Evolutionary conservation across 2,888 invertebrate genomes (phyloP), one percentile per base, ranked within the genome.

Genomic region (Dicranocentrus wangi): DNA sequence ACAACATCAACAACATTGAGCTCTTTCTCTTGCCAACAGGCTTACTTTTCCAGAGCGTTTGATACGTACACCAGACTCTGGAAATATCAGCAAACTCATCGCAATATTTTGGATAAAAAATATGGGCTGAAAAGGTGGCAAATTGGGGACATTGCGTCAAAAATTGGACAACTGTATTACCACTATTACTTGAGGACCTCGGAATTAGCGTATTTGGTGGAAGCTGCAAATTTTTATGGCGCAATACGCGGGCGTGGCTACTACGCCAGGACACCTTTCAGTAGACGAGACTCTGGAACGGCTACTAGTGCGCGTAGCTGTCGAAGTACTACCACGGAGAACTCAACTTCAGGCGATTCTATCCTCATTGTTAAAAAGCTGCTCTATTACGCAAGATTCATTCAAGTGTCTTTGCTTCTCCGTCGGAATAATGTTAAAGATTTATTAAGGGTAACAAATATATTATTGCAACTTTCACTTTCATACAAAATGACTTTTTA

Each of bases 21-120:
- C 32, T 53, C 71, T 25, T 73, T 82, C 28, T 72, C 82, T 3
- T 82, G 82, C 32, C 98, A 98, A 98, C 97, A 98, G 90, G 94
- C 95, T 15, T 97, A 98, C 89, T 98, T 98, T 89, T 97, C 97
- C 23, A 92, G 97, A 87, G 97, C 98, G 27, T 98, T 98, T 90
- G 98, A 98, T 90, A 95, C 98, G 79, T 98, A 97, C 90, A 97
- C 98, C 39, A 96, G 96, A 90, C 91, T 98, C 79, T 98, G 98
- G 98, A 98, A 98, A 90, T 98, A 96, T 89, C 98, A 98, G 89
- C 98, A 98, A 89, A 96, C 97, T 89, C 97, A 98, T 90, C 93
- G 97, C 87, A 91, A 93, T 89, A 92, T 96, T 83, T 91, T 98
- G 87, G 97, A 98, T 89, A 92, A 92, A 84, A 96, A 97, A 90